A percentile compares a stretch with the other conserved stretches of the same genome.
phyloP scores from a whole-genome alignment of 2,888 invertebrate species.

The Drosophila silvestris region DNA sequence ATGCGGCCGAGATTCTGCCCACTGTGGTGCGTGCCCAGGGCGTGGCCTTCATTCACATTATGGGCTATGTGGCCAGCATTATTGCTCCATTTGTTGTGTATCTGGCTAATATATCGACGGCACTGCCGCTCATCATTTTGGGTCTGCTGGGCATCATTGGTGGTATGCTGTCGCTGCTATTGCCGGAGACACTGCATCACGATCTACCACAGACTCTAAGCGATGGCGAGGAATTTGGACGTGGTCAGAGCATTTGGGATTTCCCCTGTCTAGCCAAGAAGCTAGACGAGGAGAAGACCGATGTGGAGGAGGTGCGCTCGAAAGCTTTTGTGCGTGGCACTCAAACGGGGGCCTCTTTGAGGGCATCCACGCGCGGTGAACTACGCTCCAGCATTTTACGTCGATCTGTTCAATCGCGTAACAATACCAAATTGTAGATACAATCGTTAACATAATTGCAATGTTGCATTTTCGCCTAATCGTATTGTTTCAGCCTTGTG shows the following conservation, averaged over 20 bases:
- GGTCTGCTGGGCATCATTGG: slow-evolving; percentile 91
- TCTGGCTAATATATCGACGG: slow-evolving; percentile 88
- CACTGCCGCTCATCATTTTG: slow-evolving; percentile 91
- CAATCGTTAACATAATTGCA: slow-evolving; percentile 17
- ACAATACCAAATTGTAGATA: slow-evolving; percentile 83
- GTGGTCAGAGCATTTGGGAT: slow-evolving; percentile 92
- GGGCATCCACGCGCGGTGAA: slow-evolving; percentile 88
- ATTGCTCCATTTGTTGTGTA: slow-evolving; percentile 94
- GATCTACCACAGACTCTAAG: slow-evolving; percentile 94
- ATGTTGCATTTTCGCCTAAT: slow-evolving; percentile 42
- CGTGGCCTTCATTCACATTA: slow-evolving; percentile 93
- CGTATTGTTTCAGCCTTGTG: slow-evolving; percentile 37
- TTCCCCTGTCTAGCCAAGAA: slow-evolving; percentile 91
- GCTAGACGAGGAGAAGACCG: slow-evolving; percentile 82
- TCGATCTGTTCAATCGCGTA: slow-evolving; percentile 86
- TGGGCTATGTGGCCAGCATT: slow-evolving; percentile 95
- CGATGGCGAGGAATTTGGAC: slow-evolving; percentile 94
- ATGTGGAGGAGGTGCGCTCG: slow-evolving; percentile 75
- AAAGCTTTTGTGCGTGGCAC: slow-evolving; percentile 83
- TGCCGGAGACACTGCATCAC: slow-evolving; percentile 94
- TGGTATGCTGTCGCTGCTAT: slow-evolving; percentile 90
- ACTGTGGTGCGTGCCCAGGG: slow-evolving; percentile 95
- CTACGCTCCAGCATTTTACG: slow-evolving; percentile 88
- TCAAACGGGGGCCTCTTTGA: slow-evolving; percentile 86
- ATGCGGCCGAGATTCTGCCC: slow-evolving; percentile 94